Conservation (phyloP, 2,113 vertebrate genomes). For the Pycnonotus jocosus region DNA sequence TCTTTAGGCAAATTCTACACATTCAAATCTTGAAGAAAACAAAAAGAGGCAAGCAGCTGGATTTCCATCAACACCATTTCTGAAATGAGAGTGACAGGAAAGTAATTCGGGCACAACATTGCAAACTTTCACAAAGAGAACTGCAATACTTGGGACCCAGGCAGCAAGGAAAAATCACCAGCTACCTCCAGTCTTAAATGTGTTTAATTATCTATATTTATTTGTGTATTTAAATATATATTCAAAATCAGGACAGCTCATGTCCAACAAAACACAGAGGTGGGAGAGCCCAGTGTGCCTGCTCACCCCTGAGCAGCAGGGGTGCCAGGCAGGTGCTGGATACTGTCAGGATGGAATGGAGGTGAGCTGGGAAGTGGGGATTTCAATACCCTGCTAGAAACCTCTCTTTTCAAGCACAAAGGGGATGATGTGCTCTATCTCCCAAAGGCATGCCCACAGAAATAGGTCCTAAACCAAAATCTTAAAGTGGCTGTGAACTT, state of each 20-base stretch:
- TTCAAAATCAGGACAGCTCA: background rate
- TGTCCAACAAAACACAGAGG: background rate
- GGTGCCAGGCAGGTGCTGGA: background rate
- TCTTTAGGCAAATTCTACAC: background rate
- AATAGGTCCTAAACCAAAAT: background rate
- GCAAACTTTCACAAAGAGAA: background rate
- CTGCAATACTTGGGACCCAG: background rate
- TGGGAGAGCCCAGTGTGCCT: background rate
- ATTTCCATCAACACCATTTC: background rate
- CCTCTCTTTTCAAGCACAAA: background rate
- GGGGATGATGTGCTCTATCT: background rate
- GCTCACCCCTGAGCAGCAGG: background rate
- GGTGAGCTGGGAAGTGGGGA: background rate
- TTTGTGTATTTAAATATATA: background rate
- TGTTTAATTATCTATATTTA: background rate
- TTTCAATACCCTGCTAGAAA: background rate
- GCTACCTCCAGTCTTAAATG: background rate
- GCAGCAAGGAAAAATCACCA: background rate
- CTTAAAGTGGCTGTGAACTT: background rate
- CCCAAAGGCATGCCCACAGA: background rate
- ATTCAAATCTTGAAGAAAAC: background rate
- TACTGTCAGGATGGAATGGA: background rate
- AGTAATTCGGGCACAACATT: fast-evolving
- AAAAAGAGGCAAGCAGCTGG: background rate
- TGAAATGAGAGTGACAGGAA: background rate